Evolutionary conservation across 2,113 vertebrate genomes (phyloP).

Genomic region (Fulmarus glacialis): DNA sequence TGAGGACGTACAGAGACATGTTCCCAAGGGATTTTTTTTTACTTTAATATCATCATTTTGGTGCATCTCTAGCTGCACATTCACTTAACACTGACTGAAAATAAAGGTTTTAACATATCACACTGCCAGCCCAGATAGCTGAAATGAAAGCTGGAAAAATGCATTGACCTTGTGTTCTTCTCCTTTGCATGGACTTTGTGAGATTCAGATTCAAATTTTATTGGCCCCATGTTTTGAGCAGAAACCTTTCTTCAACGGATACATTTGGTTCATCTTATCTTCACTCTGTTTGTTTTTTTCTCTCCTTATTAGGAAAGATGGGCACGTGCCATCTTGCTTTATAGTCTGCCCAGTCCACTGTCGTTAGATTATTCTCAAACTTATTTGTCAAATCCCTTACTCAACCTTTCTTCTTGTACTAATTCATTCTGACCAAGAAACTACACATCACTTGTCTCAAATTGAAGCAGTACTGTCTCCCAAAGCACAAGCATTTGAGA

Average conservation of each 20-base stretch:
- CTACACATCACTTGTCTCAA: not conserved
- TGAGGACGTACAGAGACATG: not conserved
- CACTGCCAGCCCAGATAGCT: not conserved
- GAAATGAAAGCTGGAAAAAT: conserved; percentile 28
- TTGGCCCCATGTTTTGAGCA: not conserved
- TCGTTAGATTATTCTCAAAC: not conserved
- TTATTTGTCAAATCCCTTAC: not conserved
- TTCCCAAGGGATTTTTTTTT: conserved; percentile 12
- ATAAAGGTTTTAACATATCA: not conserved
- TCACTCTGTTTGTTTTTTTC: not conserved
- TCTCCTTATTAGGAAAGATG: not conserved
- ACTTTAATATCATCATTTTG: conserved; percentile 27
- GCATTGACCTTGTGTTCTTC: not conserved
- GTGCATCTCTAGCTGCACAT: conserved; percentile 19
- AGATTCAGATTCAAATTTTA: not conserved
- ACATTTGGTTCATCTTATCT: not conserved
- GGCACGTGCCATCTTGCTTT: not conserved
- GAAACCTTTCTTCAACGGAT: not conserved
- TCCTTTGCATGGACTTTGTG: not conserved
- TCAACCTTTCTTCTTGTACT: not conserved
- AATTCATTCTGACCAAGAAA: conserved; percentile 5
- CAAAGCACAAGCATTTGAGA: not conserved
- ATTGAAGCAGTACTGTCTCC: not conserved
- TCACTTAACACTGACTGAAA: conserved; percentile 41
- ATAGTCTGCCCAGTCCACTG: not conserved